Evolutionary conservation across 2,888 invertebrate species (phyloP).

Genomic region (Euplagia quadripunctaria): DNA sequence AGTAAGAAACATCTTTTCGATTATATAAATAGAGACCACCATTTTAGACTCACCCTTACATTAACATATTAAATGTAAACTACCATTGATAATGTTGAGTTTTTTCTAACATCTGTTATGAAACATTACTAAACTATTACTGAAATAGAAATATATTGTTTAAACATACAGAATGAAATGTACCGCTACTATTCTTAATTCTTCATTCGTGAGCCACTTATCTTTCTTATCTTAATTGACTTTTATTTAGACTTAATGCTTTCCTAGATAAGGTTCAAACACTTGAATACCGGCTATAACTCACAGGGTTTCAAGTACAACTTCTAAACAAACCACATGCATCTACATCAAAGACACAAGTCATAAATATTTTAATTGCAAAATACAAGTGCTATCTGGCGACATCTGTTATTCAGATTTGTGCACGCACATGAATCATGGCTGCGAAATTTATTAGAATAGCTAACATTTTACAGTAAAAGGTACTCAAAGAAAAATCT

Average conservation of each 20-base stretch:
- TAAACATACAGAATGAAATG: constrained; percentile 3
- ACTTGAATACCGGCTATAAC: constrained; percentile 71
- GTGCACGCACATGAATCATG: constrained; percentile 36
- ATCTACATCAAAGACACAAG: constrained; percentile 60
- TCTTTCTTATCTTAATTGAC: constrained; percentile 57
- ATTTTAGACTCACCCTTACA: neutral
- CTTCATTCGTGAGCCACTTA: constrained; percentile 34
- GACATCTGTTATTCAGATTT: constrained; percentile 55
- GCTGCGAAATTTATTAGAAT: constrained; percentile 44
- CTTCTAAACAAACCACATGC: constrained; percentile 59
- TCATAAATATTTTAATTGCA: constrained; percentile 74
- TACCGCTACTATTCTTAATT: constrained; percentile 5
- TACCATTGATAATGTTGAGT: neutral
- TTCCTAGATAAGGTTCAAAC: constrained; percentile 66
- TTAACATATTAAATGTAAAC: neutral
- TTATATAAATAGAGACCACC: neutral
- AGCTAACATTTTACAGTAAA: constrained; percentile 9
- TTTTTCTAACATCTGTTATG: neutral
- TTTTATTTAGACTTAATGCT: constrained; percentile 66
- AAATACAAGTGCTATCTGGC: constrained; percentile 50
- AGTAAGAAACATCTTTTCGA: no score
- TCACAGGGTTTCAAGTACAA: constrained; percentile 74
- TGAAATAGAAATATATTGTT: constrained; percentile 17
- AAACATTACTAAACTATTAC: neutral
- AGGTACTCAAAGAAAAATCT: neutral